phyloP scores from a whole-genome alignment of 2,113 vertebrate species.

The Numida meleagris region DNA sequence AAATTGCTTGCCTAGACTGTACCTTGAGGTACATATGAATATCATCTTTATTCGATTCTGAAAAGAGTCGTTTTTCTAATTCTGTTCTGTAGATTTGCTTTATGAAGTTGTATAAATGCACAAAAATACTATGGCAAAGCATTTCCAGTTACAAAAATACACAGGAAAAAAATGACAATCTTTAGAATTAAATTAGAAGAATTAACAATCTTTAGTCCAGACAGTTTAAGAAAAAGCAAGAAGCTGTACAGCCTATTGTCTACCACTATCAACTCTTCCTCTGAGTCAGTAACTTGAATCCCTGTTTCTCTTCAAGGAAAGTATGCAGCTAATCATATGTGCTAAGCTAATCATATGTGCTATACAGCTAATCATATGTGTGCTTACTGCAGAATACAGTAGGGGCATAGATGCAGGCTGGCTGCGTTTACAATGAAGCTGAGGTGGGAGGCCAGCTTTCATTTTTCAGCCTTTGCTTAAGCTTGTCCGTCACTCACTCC shows the following conservation, averaged over 20 bases:
- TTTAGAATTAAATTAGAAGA: no score
- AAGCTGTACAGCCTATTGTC: neutral
- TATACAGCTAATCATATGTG: accelerated
- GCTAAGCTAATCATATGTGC: accelerated
- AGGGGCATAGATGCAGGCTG: neutral
- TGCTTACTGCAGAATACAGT: accelerated
- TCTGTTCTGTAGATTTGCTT: neutral
- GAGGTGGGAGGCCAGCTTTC: neutral
- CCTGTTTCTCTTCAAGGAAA: neutral
- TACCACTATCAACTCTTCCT: no score
- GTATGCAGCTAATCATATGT: accelerated
- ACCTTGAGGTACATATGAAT: neutral
- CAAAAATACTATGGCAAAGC: neutral
- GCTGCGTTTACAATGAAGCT: neutral
- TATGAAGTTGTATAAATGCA: neutral
- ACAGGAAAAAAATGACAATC: accelerated
- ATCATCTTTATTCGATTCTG: neutral
- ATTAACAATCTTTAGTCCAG: neutral
- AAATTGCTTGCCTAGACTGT: neutral
- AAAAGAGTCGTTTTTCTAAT: neutral
- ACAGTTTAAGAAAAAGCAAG: neutral
- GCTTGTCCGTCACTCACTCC: neutral
- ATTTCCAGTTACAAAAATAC: accelerated
- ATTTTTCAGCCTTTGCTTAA: neutral
- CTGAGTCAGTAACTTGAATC: accelerated